Evolutionary conservation across 2,113 vertebrate species (phyloP).

Genomic region (Zeus faber): DNA sequence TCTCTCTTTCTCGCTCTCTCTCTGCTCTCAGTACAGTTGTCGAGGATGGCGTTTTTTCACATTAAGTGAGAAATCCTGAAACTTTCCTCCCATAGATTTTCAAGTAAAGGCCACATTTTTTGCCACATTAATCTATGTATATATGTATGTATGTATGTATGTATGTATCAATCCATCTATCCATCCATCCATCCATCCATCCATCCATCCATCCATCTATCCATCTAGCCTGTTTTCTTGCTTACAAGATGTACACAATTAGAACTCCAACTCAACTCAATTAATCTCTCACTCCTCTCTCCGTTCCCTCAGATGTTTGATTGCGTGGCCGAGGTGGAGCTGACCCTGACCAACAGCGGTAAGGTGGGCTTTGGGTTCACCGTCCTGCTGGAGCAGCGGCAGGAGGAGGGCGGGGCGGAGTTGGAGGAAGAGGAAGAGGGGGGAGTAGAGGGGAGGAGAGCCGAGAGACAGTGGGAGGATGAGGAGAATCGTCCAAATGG

Average conservation of each 20-base stretch:
- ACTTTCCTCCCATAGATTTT: no score
- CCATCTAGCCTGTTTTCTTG: no score
- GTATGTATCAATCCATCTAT: not conserved
- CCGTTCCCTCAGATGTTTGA: conserved; percentile 74
- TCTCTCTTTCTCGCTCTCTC: not conserved
- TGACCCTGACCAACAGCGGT: conserved; percentile 78
- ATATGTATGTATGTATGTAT: not conserved
- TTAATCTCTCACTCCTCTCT: not conserved
- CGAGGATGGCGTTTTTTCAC: no score
- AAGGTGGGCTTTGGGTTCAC: conserved; percentile 78
- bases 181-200: no score
- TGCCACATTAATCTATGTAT: no score
- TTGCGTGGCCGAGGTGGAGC: conserved; percentile 53
- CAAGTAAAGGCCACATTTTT: no score
- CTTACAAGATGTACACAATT: no score
- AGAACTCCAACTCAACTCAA: no score
- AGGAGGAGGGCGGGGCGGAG: not conserved
- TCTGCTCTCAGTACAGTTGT: no score
- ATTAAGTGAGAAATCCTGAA: no score
- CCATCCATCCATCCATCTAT: no score
- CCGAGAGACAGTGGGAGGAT: not conserved
- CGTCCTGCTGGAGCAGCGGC: conserved; percentile 28
- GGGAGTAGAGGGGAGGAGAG: conserved; percentile 2
- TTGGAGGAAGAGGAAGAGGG: not conserved
- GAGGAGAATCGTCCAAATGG: not conserved